These are phyloP conservation scores for Osmoderma eremita DNA, from an alignment of 2,888 invertebrate genomes.

Conservation along the genomic window DNA sequence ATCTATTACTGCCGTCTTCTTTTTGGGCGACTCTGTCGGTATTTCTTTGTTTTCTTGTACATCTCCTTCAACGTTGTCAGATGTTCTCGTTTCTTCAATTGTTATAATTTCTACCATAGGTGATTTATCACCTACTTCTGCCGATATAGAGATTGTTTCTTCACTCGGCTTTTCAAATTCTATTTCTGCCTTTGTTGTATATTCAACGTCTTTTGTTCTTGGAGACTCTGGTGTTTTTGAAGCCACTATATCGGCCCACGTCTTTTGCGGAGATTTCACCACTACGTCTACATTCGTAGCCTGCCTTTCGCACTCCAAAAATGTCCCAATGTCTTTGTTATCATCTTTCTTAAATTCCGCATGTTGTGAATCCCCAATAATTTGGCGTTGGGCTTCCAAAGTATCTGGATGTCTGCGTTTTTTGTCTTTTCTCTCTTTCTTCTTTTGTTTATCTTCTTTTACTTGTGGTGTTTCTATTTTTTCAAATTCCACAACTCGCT, in stretches of 20 bases:
- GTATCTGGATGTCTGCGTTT: conserved; percentile 20
- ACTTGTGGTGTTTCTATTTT: conserved; percentile 12
- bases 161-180: conserved; percentile 8
- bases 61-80: neutral
- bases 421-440: conserved; percentile 43
- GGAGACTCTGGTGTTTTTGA: conserved; percentile 33
- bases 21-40: conserved; percentile 11
- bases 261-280: conserved; percentile 47
- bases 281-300: conserved; percentile 11
- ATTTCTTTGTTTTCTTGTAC: conserved; percentile 9
- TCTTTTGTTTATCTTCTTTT: conserved; percentile 46
- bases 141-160: conserved; percentile 12
- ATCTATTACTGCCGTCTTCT: neutral
- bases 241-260: conserved; percentile 56
- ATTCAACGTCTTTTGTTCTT: conserved; percentile 18
- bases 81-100: no score
- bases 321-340: neutral
- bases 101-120: neutral
- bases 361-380: conserved; percentile 13
- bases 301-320: conserved; percentile 23
- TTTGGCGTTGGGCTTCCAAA: conserved; percentile 20
- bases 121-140: conserved; percentile 37
- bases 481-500: conserved; percentile 12
- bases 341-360: conserved; percentile 20
- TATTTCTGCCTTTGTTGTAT: conserved; percentile 4